phyloP scores from a whole-genome alignment of 2,113 vertebrate species.

The Callorhinus ursinus region DNA sequence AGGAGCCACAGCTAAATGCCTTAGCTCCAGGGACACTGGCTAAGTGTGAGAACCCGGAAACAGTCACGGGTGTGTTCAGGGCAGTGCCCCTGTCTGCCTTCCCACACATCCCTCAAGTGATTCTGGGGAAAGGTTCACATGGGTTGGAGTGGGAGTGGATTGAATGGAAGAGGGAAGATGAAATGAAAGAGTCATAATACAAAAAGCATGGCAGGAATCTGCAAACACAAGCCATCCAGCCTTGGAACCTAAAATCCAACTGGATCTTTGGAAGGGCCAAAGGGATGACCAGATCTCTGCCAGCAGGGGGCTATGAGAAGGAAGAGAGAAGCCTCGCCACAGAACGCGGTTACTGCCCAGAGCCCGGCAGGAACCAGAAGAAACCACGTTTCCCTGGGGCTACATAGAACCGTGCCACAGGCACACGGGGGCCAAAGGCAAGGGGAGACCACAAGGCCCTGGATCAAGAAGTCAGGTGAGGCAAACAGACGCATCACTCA shows the following conservation, averaged over 20 bases:
- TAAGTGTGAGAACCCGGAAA: background rate
- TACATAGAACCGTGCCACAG: rapidly evolving
- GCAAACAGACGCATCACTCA: rapidly evolving
- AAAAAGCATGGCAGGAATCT: background rate
- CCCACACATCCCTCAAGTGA: background rate
- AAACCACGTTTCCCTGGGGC: background rate
- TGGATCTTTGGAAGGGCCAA: background rate
- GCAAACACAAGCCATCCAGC: background rate
- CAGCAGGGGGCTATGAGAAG: no score
- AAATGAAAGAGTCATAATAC: background rate
- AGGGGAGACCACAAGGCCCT: no score
- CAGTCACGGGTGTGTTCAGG: background rate
- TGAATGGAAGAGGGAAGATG: background rate
- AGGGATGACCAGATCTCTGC: background rate
- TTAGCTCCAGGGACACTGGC: background rate
- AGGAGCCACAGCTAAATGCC: background rate
- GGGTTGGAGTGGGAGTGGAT: background rate
- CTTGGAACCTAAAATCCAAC: background rate
- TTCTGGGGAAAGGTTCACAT: background rate
- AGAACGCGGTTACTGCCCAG: background rate
- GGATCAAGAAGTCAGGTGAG: background rate
- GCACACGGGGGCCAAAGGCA: background rate
- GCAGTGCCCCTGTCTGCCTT: background rate
- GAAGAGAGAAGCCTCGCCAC: background rate
- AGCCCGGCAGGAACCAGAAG: background rate